Conservation (phyloP, 2,113 vertebrate species). For the Irena cyanogastra region DNA sequence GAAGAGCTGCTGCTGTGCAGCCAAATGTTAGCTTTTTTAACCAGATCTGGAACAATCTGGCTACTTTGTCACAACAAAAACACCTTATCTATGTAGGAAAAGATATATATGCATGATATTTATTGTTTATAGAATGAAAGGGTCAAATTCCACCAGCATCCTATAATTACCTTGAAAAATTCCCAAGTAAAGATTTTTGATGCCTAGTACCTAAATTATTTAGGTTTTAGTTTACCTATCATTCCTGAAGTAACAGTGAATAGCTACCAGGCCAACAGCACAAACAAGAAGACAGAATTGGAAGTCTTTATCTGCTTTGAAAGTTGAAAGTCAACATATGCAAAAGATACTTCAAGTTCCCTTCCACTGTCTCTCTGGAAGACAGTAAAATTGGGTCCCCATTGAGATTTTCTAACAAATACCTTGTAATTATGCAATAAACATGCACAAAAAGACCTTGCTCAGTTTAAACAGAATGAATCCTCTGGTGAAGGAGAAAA, state of each 20-base stretch:
- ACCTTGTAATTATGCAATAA: neutral
- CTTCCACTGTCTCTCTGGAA: neutral
- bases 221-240: neutral
- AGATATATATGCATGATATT: neutral
- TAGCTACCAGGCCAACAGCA: neutral
- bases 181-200: neutral
- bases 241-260: neutral
- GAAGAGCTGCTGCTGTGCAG: constrained; percentile 37
- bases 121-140: neutral
- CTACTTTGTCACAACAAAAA: constrained; percentile 43
- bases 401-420: neutral
- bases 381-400: neutral
- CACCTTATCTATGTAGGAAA: neutral
- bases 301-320: neutral
- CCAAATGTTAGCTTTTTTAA: constrained; percentile 48
- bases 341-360: neutral
- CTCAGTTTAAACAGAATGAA: neutral
- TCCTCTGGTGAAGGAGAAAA: constrained; percentile 4
- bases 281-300: neutral
- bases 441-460: neutral
- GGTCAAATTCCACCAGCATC: neutral
- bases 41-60: constrained; percentile 52
- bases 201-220: neutral
- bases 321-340: neutral
- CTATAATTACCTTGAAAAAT: neutral